phyloP scores from a whole-genome alignment of 2,113 vertebrate species.

The Megaleporinus macrocephalus region DNA sequence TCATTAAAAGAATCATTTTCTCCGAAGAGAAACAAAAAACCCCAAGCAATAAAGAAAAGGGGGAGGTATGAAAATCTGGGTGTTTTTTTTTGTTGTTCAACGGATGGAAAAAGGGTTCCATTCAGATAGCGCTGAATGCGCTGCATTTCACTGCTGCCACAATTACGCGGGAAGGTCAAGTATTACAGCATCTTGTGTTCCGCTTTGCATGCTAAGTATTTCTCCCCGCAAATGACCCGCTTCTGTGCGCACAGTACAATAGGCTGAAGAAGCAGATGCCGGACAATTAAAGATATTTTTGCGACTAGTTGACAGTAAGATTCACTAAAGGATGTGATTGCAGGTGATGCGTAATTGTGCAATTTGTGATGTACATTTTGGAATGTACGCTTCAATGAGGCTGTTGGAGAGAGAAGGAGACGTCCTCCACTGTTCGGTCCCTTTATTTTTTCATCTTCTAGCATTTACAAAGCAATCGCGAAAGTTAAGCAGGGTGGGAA shows the following conservation, averaged over 20 bases:
- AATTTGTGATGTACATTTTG: slow-evolving; percentile 71
- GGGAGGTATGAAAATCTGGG: slow-evolving; percentile 89
- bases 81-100: slow-evolving; percentile 85
- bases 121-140: slow-evolving; percentile 93
- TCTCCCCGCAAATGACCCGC: slow-evolving; percentile 97
- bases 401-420: slow-evolving; percentile 50
- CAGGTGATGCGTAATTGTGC: slow-evolving; percentile 94
- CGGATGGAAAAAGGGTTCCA: slow-evolving; percentile 83
- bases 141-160: slow-evolving; percentile 96
- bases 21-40: slow-evolving; percentile 81
- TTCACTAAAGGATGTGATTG: slow-evolving; percentile 95
- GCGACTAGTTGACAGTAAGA: slow-evolving; percentile 89
- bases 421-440: background rate
- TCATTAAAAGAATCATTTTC: slow-evolving; percentile 90
- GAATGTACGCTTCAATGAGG: slow-evolving; percentile 59
- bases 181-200: slow-evolving; percentile 99
- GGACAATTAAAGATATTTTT: slow-evolving; percentile 98
- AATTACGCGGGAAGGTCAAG: slow-evolving; percentile 99
- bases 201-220: slow-evolving; percentile 99
- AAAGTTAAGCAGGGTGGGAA: background rate
- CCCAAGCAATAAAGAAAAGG: slow-evolving; percentile 75
- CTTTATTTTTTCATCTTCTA: background rate
- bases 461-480: background rate
- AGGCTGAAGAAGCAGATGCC: slow-evolving; percentile 92
- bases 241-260: slow-evolving; percentile 93